phyloP scores from a whole-genome alignment of 2,113 vertebrate genomes.

The Proterorhinus semilunaris region DNA sequence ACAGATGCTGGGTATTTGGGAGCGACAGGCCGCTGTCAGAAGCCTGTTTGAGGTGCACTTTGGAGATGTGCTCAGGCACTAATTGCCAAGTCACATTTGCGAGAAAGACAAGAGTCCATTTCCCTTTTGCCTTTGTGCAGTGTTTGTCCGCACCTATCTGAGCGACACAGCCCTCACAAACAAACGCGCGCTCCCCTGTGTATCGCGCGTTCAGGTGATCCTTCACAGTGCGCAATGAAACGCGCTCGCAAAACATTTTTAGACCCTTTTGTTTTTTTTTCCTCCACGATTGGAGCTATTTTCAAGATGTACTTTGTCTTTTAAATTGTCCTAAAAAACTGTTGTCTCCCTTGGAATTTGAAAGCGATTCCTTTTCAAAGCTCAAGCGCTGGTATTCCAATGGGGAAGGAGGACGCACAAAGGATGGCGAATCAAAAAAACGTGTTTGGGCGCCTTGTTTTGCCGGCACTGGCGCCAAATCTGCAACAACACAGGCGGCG shows the following conservation, averaged over 20 bases:
- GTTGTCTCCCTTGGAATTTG: constrained; percentile 66
- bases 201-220: constrained; percentile 68
- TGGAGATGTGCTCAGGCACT: constrained; percentile 75
- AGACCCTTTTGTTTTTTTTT: constrained; percentile 48
- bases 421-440: constrained; percentile 64
- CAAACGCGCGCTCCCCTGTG: constrained; percentile 65
- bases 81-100: constrained; percentile 79
- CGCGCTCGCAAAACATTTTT: constrained; percentile 63
- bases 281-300: constrained; percentile 62
- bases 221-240: constrained; percentile 63
- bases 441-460: constrained; percentile 68
- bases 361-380: constrained; percentile 73
- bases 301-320: constrained; percentile 64
- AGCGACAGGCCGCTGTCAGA: constrained; percentile 74
- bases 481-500: constrained; percentile 71
- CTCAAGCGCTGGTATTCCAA: constrained; percentile 59
- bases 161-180: constrained; percentile 71
- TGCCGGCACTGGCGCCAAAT: constrained; percentile 76
- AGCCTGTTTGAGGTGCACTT: constrained; percentile 75
- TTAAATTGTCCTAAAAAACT: constrained; percentile 59
- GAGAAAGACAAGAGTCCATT: constrained; percentile 73
- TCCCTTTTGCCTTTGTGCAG: constrained; percentile 63
- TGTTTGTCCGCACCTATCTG: constrained; percentile 67
- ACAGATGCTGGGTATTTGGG: constrained; percentile 81
- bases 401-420: constrained; percentile 60